Percentiles rank a stretch among this genome's conserved stretches.
phyloP scores from a whole-genome alignment of 2,797 vertebrate genomes.

The Ptychadena robeensis region DNA sequence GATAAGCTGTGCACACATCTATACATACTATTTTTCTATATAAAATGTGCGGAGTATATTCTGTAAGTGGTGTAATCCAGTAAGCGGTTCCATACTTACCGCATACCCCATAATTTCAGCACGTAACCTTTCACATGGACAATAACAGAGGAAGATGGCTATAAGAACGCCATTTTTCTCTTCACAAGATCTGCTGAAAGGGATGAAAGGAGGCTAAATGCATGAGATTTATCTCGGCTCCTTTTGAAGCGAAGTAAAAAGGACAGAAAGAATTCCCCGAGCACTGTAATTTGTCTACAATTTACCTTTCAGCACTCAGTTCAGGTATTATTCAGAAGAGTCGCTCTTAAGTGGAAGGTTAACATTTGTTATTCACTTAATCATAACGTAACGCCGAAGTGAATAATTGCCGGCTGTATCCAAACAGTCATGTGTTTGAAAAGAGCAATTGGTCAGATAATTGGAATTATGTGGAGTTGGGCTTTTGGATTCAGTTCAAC shows the following conservation, averaged over 20 bases:
- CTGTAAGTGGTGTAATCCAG: not conserved
- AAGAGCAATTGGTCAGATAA: slow-evolving; percentile 1
- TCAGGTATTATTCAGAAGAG: slow-evolving; percentile 5
- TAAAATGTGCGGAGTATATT: not conserved
- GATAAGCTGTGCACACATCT: no score
- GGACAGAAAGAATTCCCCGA: not conserved
- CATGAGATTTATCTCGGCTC: slow-evolving; percentile 31
- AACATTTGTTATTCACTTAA: slow-evolving; percentile 36
- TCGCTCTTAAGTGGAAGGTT: slow-evolving; percentile 6
- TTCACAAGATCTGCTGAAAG: not conserved
- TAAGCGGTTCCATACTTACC: not conserved
- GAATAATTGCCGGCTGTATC: slow-evolving; percentile 3
- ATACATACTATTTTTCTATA: no score
- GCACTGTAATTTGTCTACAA: slow-evolving; percentile 40
- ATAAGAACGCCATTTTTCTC: not conserved
- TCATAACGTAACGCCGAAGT: slow-evolving; percentile 20
- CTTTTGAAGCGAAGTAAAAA: slow-evolving; percentile 20
- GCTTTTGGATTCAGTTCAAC: no score
- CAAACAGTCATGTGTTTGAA: not conserved
- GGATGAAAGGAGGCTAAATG: slow-evolving; percentile 34
- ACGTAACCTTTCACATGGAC: not conserved
- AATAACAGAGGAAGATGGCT: not conserved
- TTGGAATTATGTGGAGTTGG: not conserved
- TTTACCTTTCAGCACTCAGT: slow-evolving; percentile 4
- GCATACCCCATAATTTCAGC: not conserved